Conservation (phyloP, 1,140 invertebrate genomes). For the Ips nitidus region DNA sequence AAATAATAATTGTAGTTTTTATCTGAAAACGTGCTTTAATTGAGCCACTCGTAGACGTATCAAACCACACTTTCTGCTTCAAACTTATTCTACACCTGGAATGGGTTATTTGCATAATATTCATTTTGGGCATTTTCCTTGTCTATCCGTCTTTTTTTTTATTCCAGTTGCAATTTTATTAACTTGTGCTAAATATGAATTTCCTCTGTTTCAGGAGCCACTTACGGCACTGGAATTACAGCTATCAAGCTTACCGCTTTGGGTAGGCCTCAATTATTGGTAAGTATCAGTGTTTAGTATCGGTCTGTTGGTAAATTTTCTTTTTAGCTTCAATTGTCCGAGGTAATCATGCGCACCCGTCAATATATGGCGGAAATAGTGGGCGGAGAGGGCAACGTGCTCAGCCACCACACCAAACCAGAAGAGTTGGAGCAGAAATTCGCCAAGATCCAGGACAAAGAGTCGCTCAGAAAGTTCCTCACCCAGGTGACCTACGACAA, state of each 20-base stretch:
- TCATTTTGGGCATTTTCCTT: too few species aligned
- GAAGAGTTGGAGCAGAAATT: constrained; percentile 89
- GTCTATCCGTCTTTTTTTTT: too few species aligned
- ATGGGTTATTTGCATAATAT: too few species aligned
- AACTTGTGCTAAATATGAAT: constrained; percentile 17
- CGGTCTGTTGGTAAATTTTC: background rate
- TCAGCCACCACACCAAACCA: constrained; percentile 79
- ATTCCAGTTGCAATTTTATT: too few species aligned
- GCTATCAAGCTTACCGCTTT: constrained; percentile 97
- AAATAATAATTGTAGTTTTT: too few species aligned
- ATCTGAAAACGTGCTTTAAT: too few species aligned
- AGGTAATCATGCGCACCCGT: constrained; percentile 93
- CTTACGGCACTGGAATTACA: constrained; percentile 92
- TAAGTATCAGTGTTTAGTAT: constrained; percentile 56
- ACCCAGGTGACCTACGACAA: constrained; percentile 88
- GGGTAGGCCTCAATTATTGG: constrained; percentile 93
- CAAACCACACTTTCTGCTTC: too few species aligned
- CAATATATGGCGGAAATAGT: constrained; percentile 89
- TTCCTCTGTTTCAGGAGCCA: constrained; percentile 70
- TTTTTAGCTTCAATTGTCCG: constrained; percentile 89
- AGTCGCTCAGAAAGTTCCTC: constrained; percentile 84
- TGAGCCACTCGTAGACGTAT: too few species aligned
- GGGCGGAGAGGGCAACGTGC: constrained; percentile 77
- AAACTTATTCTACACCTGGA: too few species aligned
- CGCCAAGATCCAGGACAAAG: constrained; percentile 73